Conservation (phyloP, 2,113 vertebrate species). For the Carlito syrichta region DNA sequence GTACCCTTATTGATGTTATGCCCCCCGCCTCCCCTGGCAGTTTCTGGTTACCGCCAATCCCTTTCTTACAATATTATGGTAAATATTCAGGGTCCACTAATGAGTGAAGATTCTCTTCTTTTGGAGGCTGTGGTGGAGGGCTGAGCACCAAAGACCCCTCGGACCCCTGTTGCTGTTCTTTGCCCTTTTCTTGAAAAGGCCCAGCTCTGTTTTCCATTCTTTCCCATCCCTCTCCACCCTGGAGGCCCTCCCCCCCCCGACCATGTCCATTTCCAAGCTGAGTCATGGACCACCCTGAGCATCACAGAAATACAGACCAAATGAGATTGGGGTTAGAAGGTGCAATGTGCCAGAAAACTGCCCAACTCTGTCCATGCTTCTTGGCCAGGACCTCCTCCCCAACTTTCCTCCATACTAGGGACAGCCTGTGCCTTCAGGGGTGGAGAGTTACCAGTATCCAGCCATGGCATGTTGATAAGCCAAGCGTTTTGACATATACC, state of each 20-base stretch:
- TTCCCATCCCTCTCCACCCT: neutral
- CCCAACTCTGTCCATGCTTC: fast-evolving
- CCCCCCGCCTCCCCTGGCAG: too few relatives aligned
- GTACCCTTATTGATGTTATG: too few relatives aligned
- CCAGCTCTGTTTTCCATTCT: neutral
- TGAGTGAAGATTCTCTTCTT: too few relatives aligned
- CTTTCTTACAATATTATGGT: too few relatives aligned
- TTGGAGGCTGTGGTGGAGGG: neutral
- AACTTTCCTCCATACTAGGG: neutral
- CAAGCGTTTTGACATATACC: neutral
- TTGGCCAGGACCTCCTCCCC: neutral
- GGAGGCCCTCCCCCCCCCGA: neutral
- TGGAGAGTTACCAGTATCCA: too few relatives aligned
- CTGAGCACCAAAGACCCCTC: neutral
- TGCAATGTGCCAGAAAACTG: neutral
- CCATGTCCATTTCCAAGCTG: neutral
- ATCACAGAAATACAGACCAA: neutral
- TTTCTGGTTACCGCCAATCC: too few relatives aligned
- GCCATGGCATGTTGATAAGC: too few relatives aligned
- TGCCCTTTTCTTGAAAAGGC: neutral
- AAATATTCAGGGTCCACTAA: too few relatives aligned
- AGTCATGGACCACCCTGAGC: neutral
- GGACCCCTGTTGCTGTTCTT: neutral
- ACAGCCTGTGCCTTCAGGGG: neutral
- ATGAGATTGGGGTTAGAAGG: neutral